Base-by-base conservation (phyloP, 2,888 invertebrate species). In the Neoaliturus tenellus region DNA sequence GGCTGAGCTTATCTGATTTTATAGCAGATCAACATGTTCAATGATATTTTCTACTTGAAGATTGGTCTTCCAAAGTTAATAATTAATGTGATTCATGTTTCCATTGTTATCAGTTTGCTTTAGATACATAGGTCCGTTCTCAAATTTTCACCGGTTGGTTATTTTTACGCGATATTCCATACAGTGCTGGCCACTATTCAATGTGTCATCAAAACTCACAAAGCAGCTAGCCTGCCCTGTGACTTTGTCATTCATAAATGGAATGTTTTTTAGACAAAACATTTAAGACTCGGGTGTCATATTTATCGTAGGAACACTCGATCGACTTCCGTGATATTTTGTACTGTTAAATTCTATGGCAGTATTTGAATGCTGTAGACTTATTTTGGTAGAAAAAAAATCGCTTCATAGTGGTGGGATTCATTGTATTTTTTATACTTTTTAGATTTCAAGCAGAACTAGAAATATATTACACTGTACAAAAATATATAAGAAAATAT, bases 371-470 rank as follows among this genome's bases (percentile, higher is more conserved):
- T 82, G 69, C 51, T 82, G 82, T 71, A 71, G 71, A 71, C 51
- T 71, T 71, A 69, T 82, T 82, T 71, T 82, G 48, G 69, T 82
- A 71, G 82, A 33, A 55, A 71, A 39, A 6, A 82, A 83, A 67
- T 67, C n/a, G 83, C 83, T 83, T 83, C 20, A 80, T 80, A 71
- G 67, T 83, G 55, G 69, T 80, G 80, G 80, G 80, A 69, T 69
- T 80, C 51, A 80, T 78, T 83, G 83, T 83, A 83, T 83, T 83
- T 83, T 83, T 83, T 83, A 83, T 83, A 83, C 82, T 31, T 82
- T 82, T 81, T 82, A 82, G 82, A 82, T 82, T 82, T 71, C 51
- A 82, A 69, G 69, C 82, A 71, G 81, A 28, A 69, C 31, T 71
- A 69, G 71, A 82, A 51, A 51, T 82, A 51, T 69, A 33, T 82